A percentile compares a stretch with the other conserved stretches of the same genome.
These are phyloP conservation scores for Epirrhoe tristata DNA, from an alignment of 2,888 invertebrate species.

Conservation along the genomic window DNA sequence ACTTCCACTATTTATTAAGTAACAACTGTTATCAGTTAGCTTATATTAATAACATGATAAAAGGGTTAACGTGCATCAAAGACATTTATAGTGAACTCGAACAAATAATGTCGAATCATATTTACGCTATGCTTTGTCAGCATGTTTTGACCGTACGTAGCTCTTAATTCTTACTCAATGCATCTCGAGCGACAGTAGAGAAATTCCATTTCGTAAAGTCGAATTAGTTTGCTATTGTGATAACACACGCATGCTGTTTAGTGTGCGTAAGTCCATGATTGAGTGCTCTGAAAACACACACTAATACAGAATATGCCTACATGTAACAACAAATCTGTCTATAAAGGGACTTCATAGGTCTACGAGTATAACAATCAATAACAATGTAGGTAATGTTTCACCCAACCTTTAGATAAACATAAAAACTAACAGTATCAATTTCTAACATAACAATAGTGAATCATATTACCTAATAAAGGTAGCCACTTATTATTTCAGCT, in stretches of 20 bases:
- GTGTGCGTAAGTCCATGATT: background rate
- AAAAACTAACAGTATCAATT: slow-evolving; percentile 2
- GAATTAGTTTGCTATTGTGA: no score
- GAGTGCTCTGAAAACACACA: background rate
- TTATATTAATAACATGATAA: no score
- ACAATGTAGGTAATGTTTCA: background rate
- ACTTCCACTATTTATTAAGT: no score
- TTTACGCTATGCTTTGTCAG: background rate
- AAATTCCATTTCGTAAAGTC: no score
- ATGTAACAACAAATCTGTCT: background rate
- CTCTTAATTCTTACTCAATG: no score
- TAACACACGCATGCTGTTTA: background rate
- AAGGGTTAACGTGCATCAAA: no score
- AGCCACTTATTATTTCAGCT: slow-evolving; percentile 29
- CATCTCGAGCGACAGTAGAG: no score
- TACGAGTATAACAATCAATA: background rate
- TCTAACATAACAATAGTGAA: slow-evolving; percentile 18
- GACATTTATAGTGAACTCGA: no score
- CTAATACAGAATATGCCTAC: background rate
- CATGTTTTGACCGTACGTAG: background rate
- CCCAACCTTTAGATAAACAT: background rate
- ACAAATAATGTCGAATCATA: no score
- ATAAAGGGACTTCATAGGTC: background rate
- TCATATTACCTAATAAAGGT: slow-evolving; percentile 28
- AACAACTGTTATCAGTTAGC: no score